These are phyloP conservation scores for Miniopterus natalensis DNA, from an alignment of 2,113 vertebrate genomes.

Conservation along the genomic window DNA sequence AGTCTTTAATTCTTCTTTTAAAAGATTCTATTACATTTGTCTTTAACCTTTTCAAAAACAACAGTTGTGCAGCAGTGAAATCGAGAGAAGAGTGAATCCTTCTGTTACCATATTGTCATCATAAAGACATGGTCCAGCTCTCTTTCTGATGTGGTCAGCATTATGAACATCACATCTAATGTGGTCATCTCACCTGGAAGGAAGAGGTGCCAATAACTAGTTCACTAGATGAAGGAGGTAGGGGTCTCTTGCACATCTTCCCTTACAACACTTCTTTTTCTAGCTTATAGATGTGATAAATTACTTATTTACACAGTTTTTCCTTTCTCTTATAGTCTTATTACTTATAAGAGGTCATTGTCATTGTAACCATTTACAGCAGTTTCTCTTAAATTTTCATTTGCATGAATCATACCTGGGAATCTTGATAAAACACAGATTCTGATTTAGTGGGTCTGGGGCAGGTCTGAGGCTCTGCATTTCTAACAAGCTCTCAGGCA, in stretches of 20 bases:
- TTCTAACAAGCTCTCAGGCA: neutral
- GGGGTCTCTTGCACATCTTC: neutral
- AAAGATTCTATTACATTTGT: neutral
- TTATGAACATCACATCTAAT: neutral
- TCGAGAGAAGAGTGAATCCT: neutral
- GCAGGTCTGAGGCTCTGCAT: neutral
- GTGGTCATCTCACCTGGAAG: neutral
- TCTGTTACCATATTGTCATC: neutral
- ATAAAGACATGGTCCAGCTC: neutral
- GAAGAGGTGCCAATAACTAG: neutral
- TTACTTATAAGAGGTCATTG: neutral
- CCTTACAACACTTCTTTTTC: neutral
- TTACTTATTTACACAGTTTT: neutral
- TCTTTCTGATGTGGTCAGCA: neutral
- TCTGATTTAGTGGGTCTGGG: neutral
- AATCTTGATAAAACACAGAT: neutral
- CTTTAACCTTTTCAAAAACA: slow-evolving; percentile 52
- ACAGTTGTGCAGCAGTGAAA: neutral
- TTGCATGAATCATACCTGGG: neutral
- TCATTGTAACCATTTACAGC: neutral
- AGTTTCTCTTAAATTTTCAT: neutral
- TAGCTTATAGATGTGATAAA: neutral
- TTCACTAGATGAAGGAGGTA: neutral
- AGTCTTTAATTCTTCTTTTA: neutral
- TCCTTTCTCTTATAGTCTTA: neutral